phyloP scores from a whole-genome alignment of 2,888 invertebrate genomes.

The Apocheima hispidaria region DNA sequence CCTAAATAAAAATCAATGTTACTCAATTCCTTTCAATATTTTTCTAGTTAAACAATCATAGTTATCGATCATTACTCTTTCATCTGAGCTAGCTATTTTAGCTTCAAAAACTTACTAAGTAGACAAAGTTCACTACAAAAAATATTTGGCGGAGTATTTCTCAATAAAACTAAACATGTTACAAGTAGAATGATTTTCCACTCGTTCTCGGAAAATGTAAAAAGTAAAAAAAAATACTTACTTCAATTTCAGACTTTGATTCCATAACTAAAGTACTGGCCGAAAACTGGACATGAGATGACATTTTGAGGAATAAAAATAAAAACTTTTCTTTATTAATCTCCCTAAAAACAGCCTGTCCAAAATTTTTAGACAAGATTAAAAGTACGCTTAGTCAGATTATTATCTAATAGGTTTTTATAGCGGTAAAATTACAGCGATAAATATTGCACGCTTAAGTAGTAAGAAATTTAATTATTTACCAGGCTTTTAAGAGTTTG shows the following conservation, averaged over 20 bases:
- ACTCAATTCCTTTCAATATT: background rate
- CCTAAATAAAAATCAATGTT: too few species aligned
- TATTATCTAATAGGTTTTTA: background rate
- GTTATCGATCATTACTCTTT: background rate
- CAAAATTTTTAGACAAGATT: background rate
- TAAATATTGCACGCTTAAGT: slow-evolving; percentile 16
- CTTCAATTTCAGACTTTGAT: slow-evolving; percentile 11
- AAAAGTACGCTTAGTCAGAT: background rate
- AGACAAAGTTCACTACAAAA: background rate
- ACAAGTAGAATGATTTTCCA: slow-evolving; percentile 7
- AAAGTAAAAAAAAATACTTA: slow-evolving; percentile 10
- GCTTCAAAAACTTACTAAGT: background rate
- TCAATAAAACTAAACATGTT: background rate
- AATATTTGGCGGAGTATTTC: slow-evolving; percentile 2
- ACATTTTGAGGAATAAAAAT: background rate
- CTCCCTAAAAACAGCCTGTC: background rate
- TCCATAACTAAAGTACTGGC: background rate
- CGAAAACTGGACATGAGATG: slow-evolving; percentile 10
- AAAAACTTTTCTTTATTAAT: background rate
- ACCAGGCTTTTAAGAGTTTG: slow-evolving; percentile 30
- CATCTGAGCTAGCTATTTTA: background rate
- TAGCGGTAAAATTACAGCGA: slow-evolving; percentile 11
- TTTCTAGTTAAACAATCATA: background rate
- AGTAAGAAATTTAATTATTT: slow-evolving; percentile 39
- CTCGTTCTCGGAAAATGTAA: slow-evolving; percentile 1